Evolutionary conservation across 2,797 vertebrate species (phyloP), one percentile per base, ranked within the genome.

Genomic region (Lerista edwardsae): DNA sequence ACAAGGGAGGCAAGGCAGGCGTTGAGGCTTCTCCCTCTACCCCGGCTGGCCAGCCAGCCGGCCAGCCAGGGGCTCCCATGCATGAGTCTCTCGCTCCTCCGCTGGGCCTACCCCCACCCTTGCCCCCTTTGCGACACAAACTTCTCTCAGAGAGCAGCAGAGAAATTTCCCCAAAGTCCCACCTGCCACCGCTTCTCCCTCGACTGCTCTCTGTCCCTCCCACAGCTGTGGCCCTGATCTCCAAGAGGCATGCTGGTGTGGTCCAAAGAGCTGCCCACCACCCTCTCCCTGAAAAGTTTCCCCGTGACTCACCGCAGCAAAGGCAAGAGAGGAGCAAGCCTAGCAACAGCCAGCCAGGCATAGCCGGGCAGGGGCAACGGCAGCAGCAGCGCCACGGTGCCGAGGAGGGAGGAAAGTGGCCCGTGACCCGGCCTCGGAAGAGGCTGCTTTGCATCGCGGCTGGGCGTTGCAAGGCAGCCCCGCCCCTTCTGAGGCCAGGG

Each of bases 311-410:
- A 93, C 93, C 86, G 87, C 93, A 93, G 80, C 94, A 95, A 86
- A 96, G 85, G 41, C 89, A 89, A 82, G 93, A 92, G 86, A 94
- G 93, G 89, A 93, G 88, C 78, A 94, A 90, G n/a, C 88, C 94
- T 84, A 92, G 83, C 74, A 91, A 90, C 44, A 89, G 92, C 79
- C 89, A 80, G 59, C 88, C 90, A 44, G 91, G 31, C 68, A 92
- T 44, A 6, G 82, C 92, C 82, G 89, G 93, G 86, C 93, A 91
- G 72, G 86, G 86, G 92, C 91, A 6, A 84, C 79, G 80, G 90
- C 83, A 10, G 85, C 88, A 84, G 85, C 88, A 86, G 90, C 89
- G 75, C 89, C 84, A 72, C 80, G 36, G 31, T 79, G 47, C 61
- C 83, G 55, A 3, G 67, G 25, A 36, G 61, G 83, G n/a, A n/a